Conservation (phyloP, 2,113 vertebrate genomes). For the Acanthisitta chloris region DNA sequence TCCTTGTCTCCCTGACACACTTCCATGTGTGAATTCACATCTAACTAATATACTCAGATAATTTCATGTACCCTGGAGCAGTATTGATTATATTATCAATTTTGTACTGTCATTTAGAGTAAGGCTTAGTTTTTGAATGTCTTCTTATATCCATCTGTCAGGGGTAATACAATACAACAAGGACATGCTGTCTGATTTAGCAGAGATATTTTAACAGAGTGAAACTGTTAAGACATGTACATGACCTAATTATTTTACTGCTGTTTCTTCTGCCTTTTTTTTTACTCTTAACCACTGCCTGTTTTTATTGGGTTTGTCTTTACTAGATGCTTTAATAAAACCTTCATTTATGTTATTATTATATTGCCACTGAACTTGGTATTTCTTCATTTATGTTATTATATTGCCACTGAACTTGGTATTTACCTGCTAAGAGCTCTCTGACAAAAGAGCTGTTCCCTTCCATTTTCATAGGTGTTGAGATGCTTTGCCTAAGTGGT, state of each 20-base stretch:
- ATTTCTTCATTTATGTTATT: background rate
- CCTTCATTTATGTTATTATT: too few relatives aligned
- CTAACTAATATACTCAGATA: slow-evolving; percentile 4
- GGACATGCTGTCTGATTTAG: background rate
- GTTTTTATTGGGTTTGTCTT: background rate
- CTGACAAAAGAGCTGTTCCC: background rate
- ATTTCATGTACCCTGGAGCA: background rate
- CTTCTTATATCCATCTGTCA: background rate
- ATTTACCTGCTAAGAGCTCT: background rate
- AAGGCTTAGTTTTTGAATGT: background rate
- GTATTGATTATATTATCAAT: background rate
- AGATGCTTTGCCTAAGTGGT: background rate
- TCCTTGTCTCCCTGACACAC: background rate
- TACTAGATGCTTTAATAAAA: background rate
- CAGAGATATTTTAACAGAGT: background rate
- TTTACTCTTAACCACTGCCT: background rate
- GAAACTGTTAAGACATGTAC: background rate
- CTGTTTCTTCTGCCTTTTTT: background rate
- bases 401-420: background rate
- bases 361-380: background rate
- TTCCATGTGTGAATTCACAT: background rate
- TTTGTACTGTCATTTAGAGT: background rate
- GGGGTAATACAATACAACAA: background rate
- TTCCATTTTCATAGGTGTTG: background rate
- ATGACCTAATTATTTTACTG: background rate